A percentile compares a stretch with the other conserved stretches of the same genome.
These are phyloP conservation scores for Myotis findleyi DNA, from an alignment of 2,797 vertebrate species.

Conservation along the genomic window DNA sequence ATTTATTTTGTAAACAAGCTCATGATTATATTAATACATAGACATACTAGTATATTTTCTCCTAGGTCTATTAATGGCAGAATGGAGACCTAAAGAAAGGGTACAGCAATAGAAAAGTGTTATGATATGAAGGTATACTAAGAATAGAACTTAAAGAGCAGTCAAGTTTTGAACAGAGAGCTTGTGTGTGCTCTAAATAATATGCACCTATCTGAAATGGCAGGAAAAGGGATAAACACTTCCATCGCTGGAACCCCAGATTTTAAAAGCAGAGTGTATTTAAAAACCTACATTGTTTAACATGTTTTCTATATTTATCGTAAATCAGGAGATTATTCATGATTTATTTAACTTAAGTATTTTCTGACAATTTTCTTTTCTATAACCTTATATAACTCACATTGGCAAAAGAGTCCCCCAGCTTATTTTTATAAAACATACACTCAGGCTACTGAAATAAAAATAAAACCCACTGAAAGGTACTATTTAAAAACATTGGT, in stretches of 20 bases:
- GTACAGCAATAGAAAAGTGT: background rate
- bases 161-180: background rate
- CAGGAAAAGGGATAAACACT: background rate
- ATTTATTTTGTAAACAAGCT: background rate
- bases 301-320: background rate
- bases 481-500: background rate
- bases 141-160: background rate
- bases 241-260: background rate
- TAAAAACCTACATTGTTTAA: background rate
- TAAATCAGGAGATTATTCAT: background rate
- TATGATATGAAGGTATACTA: background rate
- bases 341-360: background rate
- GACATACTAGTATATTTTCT: background rate
- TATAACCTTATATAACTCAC: background rate
- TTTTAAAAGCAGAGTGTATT: background rate
- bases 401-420: background rate
- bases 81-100: background rate
- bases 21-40: background rate
- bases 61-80: background rate
- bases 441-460: background rate
- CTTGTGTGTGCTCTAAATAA: background rate
- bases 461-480: slow-evolving; percentile 28
- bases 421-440: background rate
- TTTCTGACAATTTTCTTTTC: background rate
- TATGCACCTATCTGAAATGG: background rate